phyloP scores from a whole-genome alignment of 2,797 vertebrate genomes.

The Emys orbicularis region DNA sequence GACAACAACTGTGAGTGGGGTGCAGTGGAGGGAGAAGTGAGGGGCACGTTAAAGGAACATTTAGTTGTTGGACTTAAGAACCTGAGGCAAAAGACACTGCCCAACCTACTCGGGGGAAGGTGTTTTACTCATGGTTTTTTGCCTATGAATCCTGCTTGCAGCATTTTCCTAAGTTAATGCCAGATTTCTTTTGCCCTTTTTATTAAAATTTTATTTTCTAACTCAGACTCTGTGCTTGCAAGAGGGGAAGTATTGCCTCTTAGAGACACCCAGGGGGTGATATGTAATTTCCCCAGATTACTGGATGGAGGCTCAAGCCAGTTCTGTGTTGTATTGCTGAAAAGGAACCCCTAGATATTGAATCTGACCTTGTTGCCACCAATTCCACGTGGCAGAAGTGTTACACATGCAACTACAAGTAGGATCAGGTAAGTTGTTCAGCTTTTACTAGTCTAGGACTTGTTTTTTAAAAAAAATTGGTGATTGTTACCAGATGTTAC shows the following conservation, averaged over 20 bases:
- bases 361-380: background rate
- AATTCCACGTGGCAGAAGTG: background rate
- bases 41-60: too few relatives aligned
- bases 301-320: background rate
- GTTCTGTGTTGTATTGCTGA: background rate
- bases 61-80: too few relatives aligned
- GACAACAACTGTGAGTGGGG: too few relatives aligned
- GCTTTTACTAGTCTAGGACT: background rate
- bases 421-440: background rate
- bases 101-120: too few relatives aligned
- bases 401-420: background rate
- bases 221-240: background rate
- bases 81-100: too few relatives aligned
- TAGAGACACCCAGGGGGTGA: background rate
- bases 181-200: too few relatives aligned
- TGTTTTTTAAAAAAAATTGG: background rate
- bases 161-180: too few relatives aligned
- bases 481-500: background rate
- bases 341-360: background rate
- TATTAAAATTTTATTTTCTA: too few relatives aligned
- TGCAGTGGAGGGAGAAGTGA: too few relatives aligned
- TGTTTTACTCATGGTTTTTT: too few relatives aligned
- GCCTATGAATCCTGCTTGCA: too few relatives aligned
- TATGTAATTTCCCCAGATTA: background rate
- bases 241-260: background rate